phyloP scores from a whole-genome alignment of 2,797 vertebrate genomes.

The Chelidonichthys spinosus region DNA sequence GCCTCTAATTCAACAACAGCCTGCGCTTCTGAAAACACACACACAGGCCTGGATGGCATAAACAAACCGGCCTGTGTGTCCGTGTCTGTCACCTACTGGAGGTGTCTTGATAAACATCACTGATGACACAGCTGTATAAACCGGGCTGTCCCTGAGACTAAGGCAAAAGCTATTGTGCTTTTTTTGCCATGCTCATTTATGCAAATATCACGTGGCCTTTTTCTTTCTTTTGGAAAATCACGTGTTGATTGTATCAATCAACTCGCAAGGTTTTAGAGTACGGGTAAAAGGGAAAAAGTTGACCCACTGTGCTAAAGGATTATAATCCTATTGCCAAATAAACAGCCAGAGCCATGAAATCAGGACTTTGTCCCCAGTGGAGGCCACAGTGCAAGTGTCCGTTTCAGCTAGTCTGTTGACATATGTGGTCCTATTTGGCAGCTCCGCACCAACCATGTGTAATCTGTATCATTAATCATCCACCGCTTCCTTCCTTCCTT shows the following conservation, averaged over 20 bases:
- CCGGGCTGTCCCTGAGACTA: conserved; percentile 46
- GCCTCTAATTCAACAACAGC: conserved; percentile 69
- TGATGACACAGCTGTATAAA: conserved; percentile 65
- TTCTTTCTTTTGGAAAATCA: neutral
- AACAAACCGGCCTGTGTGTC: conserved; percentile 54
- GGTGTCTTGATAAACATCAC: conserved; percentile 47
- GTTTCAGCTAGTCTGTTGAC: conserved; percentile 31
- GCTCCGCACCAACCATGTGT: conserved; percentile 23
- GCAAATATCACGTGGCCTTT: conserved; percentile 4
- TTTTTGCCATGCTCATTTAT: conserved; percentile 12
- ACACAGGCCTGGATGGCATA: conserved; percentile 43
- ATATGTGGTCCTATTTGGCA: conserved; percentile 21
- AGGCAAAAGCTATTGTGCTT: neutral
- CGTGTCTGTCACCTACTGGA: conserved; percentile 65
- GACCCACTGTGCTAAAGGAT: conserved; percentile 10
- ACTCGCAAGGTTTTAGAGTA: neutral
- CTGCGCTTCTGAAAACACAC: conserved; percentile 52
- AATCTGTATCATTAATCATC: conserved; percentile 11
- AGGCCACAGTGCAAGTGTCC: conserved; percentile 28
- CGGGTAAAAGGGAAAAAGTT: conserved; percentile 17
- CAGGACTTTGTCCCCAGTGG: conserved; percentile 66
- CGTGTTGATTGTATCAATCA: neutral
- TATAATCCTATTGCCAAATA: conserved; percentile 41
- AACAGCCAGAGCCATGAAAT: conserved; percentile 53
- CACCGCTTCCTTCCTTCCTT: neutral